Evolutionary conservation across 2,113 vertebrate species (phyloP).

Genomic region (Pollachius pollachius): DNA sequence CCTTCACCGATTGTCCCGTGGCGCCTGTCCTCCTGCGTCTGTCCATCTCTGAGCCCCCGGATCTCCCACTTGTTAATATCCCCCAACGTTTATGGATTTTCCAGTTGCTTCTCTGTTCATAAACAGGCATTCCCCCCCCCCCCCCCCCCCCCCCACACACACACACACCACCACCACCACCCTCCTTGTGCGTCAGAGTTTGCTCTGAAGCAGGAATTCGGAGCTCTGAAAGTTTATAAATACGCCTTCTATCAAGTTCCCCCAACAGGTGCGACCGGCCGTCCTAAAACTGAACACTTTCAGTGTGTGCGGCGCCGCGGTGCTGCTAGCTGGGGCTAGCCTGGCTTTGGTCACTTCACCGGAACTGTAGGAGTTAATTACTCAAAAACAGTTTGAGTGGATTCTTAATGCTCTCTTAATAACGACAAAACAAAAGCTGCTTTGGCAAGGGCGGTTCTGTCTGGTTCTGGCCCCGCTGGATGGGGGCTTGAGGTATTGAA

Average conservation of each 20-base stretch:
- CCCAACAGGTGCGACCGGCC: conserved; percentile 99
- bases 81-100: conserved; percentile 89
- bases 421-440: conserved; percentile 52
- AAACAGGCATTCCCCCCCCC: conserved; percentile 93
- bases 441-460: conserved; percentile 55
- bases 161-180: conserved; percentile 23
- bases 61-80: conserved; percentile 86
- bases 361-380: conserved; percentile 23
- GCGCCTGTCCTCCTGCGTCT: not conserved
- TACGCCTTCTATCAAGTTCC: conserved; percentile 99
- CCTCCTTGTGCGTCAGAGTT: conserved; percentile 87
- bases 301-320: conserved; percentile 70
- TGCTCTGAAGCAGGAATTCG: conserved; percentile 96
- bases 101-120: conserved; percentile 92
- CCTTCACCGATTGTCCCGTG: no score
- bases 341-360: conserved; percentile 24
- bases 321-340: conserved; percentile 30
- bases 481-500: conserved; percentile 52
- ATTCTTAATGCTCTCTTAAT: conserved; percentile 27
- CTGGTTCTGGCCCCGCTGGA: conserved; percentile 29
- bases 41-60: conserved; percentile 49
- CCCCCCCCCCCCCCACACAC: conserved; percentile 72
- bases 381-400: conserved; percentile 31
- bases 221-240: conserved; percentile 99
- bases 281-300: conserved; percentile 99